Evolutionary conservation across 2,888 invertebrate species (phyloP).

Genomic region (Oxycera nigricornis): DNA sequence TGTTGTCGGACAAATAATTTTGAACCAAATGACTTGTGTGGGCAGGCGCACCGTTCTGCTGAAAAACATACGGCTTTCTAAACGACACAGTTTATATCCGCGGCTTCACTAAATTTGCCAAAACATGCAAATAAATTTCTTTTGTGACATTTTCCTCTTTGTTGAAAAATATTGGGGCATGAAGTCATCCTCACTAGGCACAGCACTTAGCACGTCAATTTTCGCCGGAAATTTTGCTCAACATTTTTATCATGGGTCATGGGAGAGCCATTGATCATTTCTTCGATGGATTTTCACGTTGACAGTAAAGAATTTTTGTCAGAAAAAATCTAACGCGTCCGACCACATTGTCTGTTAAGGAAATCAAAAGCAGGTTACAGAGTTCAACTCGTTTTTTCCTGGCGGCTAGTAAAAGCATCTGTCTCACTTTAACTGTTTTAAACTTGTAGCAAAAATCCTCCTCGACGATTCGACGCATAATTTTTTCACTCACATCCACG

Average conservation of each 20-base stretch:
- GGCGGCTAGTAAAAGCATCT: not conserved
- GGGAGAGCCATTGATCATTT: not conserved
- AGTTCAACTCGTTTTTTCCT: not conserved
- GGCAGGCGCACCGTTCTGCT: not conserved
- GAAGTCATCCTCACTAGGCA: not conserved
- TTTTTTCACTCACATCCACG: not conserved
- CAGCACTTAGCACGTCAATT: not conserved
- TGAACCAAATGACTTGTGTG: not conserved
- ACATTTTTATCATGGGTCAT: not conserved
- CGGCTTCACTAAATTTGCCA: not conserved
- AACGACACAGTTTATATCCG: not conserved
- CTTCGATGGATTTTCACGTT: not conserved
- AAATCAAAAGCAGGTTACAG: not conserved
- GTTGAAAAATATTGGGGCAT: not conserved
- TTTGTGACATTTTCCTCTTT: not conserved
- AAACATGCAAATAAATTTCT: not conserved
- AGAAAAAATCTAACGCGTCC: not conserved
- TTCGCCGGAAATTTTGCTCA: not conserved
- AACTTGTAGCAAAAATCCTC: not conserved
- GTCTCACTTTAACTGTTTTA: not conserved
- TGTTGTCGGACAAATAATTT: not conserved
- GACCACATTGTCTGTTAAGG: not conserved
- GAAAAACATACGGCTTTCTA: not conserved
- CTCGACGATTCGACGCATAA: not conserved
- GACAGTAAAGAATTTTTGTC: not conserved